Evolutionary conservation across 2,888 invertebrate genomes (phyloP).

Genomic region (Rambutsinella grinnellia): DNA sequence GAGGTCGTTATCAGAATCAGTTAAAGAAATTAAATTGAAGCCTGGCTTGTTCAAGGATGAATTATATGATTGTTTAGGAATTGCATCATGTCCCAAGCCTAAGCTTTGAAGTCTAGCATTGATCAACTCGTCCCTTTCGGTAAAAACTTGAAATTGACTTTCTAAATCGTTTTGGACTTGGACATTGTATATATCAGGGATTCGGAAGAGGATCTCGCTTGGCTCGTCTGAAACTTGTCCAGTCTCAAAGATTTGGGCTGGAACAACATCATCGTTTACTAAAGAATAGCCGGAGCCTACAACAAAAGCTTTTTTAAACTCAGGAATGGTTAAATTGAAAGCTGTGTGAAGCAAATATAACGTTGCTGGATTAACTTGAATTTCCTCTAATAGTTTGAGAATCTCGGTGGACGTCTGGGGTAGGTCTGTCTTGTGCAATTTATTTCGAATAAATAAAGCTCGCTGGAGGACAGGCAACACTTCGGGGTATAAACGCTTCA

Average conservation of each 20-base stretch:
- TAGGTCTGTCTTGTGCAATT: conserved; percentile 11
- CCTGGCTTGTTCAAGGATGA: neutral
- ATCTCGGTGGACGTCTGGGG: conserved; percentile 26
- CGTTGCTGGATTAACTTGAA: conserved; percentile 25
- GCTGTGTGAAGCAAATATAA: conserved; percentile 28
- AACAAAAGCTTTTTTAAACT: neutral
- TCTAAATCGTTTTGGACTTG: conserved; percentile 17
- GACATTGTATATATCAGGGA: conserved; percentile 10
- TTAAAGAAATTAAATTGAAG: conserved; percentile 18
- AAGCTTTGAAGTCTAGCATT: conserved; percentile 14
- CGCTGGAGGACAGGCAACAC: conserved; percentile 13
- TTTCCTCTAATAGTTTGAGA: conserved; percentile 26
- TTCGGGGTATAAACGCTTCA: conserved; percentile 21
- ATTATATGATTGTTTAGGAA: neutral
- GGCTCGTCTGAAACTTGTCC: neutral
- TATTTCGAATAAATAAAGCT: conserved; percentile 23
- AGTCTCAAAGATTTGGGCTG: conserved; percentile 20
- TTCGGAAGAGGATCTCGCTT: conserved; percentile 26
- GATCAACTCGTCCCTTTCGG: conserved; percentile 6
- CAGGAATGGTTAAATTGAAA: conserved; percentile 39
- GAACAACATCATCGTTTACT: conserved; percentile 17
- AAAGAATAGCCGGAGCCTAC: conserved; percentile 45
- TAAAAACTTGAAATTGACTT: conserved; percentile 19
- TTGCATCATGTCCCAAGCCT: conserved; percentile 4
- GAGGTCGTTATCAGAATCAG: neutral